Conservation (phyloP, 1,140 invertebrate species). For the Apocrypta bakeri region DNA sequence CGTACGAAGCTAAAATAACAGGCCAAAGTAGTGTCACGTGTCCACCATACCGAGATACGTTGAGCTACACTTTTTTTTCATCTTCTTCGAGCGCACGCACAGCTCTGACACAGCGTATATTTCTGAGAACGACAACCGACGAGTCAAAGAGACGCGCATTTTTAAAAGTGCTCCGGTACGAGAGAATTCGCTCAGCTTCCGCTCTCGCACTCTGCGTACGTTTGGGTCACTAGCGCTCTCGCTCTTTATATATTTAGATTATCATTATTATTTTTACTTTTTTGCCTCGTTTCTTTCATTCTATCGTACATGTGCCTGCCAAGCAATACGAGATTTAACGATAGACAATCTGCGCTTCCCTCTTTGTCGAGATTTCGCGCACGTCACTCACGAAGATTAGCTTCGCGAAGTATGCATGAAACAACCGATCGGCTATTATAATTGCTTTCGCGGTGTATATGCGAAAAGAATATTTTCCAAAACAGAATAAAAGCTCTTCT, state of each 20-base stretch:
- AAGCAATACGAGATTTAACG: too few species aligned
- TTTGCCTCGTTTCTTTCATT: slow-evolving; percentile 10
- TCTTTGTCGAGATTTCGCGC: too few species aligned
- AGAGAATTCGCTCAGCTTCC: too few species aligned
- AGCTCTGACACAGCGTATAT: slow-evolving; percentile 18
- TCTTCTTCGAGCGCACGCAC: neutral
- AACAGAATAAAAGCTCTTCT: too few species aligned
- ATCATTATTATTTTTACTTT: too few species aligned
- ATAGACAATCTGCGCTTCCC: too few species aligned
- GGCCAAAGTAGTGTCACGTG: slow-evolving; percentile 54
- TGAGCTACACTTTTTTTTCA: slow-evolving; percentile 61
- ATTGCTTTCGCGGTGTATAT: too few species aligned
- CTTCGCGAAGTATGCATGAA: too few species aligned
- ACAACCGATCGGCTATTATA: too few species aligned
- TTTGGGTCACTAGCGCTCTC: slow-evolving; percentile 37
- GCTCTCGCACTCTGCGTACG: neutral
- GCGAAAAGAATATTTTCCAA: too few species aligned
- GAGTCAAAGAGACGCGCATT: slow-evolving; percentile 57
- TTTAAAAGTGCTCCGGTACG: slow-evolving; percentile 30
- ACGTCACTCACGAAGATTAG: too few species aligned
- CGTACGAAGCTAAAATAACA: slow-evolving; percentile 63
- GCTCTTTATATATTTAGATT: slow-evolving; percentile 58
- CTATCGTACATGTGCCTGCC: too few species aligned
- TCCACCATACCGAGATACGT: slow-evolving; percentile 30
- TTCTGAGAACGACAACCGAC: slow-evolving; percentile 67